Conservation (phyloP, 1,140 invertebrate genomes). For the Marisa cornuarietis region DNA sequence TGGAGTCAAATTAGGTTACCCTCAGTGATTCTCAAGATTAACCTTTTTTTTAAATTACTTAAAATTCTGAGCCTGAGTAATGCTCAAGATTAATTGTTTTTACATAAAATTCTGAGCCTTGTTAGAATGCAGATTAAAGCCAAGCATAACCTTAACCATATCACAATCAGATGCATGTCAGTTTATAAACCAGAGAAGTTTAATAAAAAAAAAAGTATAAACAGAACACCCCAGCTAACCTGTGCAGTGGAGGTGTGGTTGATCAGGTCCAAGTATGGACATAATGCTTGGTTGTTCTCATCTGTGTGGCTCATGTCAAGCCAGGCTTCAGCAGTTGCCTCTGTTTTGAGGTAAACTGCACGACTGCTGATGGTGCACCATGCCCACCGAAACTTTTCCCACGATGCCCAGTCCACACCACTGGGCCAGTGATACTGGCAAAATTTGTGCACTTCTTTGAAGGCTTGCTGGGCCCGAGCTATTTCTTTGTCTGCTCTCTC, state of each 20-base stretch:
- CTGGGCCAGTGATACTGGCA: conserved; percentile 32
- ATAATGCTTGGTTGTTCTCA: conserved; percentile 74
- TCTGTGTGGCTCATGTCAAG: conserved; percentile 23
- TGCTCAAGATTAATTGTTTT: too few species aligned
- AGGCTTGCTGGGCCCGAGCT: conserved; percentile 26
- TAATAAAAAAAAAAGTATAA: background rate
- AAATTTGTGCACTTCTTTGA: conserved; percentile 25
- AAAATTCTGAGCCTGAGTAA: too few species aligned
- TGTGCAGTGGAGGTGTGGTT: conserved; percentile 75
- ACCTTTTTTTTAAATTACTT: too few species aligned
- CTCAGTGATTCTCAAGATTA: too few species aligned
- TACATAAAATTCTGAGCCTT: too few species aligned
- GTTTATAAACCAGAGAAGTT: conserved; percentile 3
- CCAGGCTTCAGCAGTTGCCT: conserved; percentile 13
- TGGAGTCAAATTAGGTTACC: too few species aligned
- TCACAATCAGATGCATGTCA: too few species aligned
- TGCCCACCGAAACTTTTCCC: conserved; percentile 66
- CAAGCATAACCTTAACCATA: too few species aligned
- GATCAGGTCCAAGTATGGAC: conserved; percentile 81
- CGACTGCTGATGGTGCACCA: conserved; percentile 83
- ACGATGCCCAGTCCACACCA: conserved; percentile 32
- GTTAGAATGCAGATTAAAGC: too few species aligned
- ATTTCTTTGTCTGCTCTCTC: conserved; percentile 55
- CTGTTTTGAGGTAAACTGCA: conserved; percentile 69
- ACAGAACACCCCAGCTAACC: conserved; percentile 37